Evolutionary conservation across 2,888 invertebrate species (phyloP), one percentile per base, ranked within the genome.

Genomic region (Lasioglossum marginatum): DNA sequence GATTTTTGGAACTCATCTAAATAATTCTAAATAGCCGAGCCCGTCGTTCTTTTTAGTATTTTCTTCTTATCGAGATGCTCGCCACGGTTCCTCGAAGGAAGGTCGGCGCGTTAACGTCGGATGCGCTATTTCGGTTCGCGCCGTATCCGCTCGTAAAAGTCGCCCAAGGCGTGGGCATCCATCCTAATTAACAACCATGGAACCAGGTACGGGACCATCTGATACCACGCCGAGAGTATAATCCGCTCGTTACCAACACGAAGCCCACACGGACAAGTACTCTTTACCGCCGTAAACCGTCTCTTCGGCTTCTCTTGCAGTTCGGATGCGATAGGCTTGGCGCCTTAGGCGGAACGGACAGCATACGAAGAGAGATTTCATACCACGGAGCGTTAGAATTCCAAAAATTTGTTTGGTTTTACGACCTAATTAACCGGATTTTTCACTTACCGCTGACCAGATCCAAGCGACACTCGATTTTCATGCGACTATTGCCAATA

Each of bases 171-270:
- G 93, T 93, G 93, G 94, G 94, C 94, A 95, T 95, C 94, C 94
- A 94, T 95, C 94, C 95, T 95, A 95, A 95, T 95, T 95, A 95
- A 94, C 95, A 94, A 93, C 93, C 93, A 90, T 92, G 94, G 93
- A 92, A 93, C 92, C 93, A 92, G 93, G 92, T 93, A 94, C 92
- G 93, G 93, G 93, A 93, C 94, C 94, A 94, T 94, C 94, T 94
- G 94, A 94, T 94, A 94, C 89, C 92, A 87, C 86, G 90, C 84
- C 84, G 87, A 90, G 93, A 93, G 94, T 93, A 94, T 94, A 94
- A 94, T 94, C 94, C 92, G 92, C 94, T 94, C 94, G 94, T 94
- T 94, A 94, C 94, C 92, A 93, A 94, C 94, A 94, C 94, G 94
- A 94, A 94, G 91, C 92, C 92, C 91, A 87, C 91, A 91, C 90